These are phyloP conservation scores for Limnephilus auricula DNA, from an alignment of 2,888 invertebrate species.

Conservation along the genomic window DNA sequence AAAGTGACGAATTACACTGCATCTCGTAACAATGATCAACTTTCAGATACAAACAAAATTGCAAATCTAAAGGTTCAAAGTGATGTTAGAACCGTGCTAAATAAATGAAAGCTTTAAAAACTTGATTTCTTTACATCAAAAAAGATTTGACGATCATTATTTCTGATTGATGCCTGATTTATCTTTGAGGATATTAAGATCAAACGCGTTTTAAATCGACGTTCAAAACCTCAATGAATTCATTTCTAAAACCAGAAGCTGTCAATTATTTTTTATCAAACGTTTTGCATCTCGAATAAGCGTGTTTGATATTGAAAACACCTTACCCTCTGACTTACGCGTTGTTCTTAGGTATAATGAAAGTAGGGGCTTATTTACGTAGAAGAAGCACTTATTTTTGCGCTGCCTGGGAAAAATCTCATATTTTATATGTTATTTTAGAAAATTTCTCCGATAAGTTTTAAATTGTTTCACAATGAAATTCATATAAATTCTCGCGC, in stretches of 20 bases:
- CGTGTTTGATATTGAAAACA: neutral
- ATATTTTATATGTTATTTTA: too few species aligned
- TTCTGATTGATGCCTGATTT: neutral
- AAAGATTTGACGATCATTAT: neutral
- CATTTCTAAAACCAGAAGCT: neutral
- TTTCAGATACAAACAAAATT: too few species aligned
- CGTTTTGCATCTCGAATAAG: neutral
- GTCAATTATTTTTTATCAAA: neutral
- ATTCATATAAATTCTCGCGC: neutral
- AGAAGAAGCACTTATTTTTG: neutral
- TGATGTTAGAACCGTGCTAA: too few species aligned
- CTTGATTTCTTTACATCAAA: neutral
- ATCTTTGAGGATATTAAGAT: neutral
- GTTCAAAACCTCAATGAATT: neutral
- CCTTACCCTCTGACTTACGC: neutral
- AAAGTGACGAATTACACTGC: too few species aligned
- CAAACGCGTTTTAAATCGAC: neutral
- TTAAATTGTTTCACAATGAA: neutral
- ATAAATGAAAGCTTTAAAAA: too few species aligned
- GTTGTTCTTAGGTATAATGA: neutral
- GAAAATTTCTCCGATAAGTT: neutral
- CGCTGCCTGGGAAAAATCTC: neutral
- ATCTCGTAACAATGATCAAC: too few species aligned
- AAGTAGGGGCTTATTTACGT: neutral
- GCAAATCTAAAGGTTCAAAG: too few species aligned